A percentile compares a stretch with the other conserved stretches of the same genome.
These are phyloP conservation scores for Mizuhopecten yessoensis DNA, from an alignment of 1,140 invertebrate species.

Conservation along the genomic window DNA sequence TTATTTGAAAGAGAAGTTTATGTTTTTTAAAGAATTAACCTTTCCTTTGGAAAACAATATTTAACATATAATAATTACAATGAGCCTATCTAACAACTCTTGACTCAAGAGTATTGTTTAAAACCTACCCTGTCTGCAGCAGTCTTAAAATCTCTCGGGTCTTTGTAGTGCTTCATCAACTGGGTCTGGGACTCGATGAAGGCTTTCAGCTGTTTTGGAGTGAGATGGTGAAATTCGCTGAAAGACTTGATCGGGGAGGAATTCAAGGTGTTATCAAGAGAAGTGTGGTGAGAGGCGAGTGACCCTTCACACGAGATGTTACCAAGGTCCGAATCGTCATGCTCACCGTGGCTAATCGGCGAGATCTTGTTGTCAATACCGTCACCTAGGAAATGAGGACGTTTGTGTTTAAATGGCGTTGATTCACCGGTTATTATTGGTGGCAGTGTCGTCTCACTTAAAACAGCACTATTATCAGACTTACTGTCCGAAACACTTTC, in stretches of 20 bases:
- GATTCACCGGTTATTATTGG: neutral
- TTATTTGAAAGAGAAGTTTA: too few species aligned
- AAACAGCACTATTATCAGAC: neutral
- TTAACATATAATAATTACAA: too few species aligned
- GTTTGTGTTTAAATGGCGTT: neutral
- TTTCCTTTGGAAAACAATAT: too few species aligned
- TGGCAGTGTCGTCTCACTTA: neutral
- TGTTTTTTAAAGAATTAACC: too few species aligned
- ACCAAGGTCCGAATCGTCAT: neutral
- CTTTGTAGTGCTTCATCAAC: neutral
- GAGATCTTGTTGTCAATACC: constrained; percentile 2
- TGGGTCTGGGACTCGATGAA: constrained; percentile 20
- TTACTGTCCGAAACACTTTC: neutral
- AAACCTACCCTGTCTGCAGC: neutral
- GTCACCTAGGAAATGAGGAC: neutral
- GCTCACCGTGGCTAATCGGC: neutral
- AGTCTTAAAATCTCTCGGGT: neutral
- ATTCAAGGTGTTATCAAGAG: neutral
- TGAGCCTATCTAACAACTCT: too few species aligned
- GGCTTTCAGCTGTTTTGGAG: neutral
- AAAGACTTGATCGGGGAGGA: neutral
- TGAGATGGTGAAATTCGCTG: constrained; percentile 6
- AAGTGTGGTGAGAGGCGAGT: neutral
- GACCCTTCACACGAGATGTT: constrained; percentile 3
- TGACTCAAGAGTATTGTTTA: too few species aligned